Conservation (phyloP, 2,797 vertebrate genomes). For the Eulemur coronatus region DNA sequence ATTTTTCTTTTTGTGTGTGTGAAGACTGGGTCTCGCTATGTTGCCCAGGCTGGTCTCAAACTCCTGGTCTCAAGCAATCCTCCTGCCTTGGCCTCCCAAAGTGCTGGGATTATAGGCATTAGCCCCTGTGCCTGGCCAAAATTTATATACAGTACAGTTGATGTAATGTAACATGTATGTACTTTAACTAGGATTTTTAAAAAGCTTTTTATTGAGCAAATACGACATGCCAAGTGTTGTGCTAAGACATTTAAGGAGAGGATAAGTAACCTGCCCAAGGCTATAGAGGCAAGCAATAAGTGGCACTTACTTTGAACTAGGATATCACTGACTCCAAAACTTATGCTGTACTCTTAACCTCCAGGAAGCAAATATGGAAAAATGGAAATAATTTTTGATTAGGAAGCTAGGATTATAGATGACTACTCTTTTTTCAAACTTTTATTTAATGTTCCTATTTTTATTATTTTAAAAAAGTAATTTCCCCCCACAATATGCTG, state of each 20-base stretch:
- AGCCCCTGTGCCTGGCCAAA: background rate
- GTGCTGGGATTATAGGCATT: background rate
- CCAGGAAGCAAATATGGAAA: background rate
- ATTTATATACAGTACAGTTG: too few species aligned
- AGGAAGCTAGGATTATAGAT: background rate
- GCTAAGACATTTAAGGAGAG: background rate
- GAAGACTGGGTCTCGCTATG: background rate
- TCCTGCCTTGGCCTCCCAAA: background rate
- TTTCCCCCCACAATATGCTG: background rate
- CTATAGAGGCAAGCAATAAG: background rate
- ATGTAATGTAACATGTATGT: too few species aligned
- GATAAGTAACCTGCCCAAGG: background rate
- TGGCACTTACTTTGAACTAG: background rate
- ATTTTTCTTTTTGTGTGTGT: background rate
- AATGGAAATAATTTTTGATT: background rate
- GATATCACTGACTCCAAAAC: background rate
- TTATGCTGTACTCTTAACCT: background rate
- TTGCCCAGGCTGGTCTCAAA: background rate
- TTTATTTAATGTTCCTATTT: background rate
- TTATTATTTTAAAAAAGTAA: background rate
- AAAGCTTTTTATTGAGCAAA: constrained; percentile 25
- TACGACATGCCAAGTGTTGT: background rate
- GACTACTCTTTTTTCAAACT: background rate
- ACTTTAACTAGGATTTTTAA: too few species aligned
- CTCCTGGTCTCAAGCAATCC: background rate